Conservation (phyloP, 2,888 invertebrate genomes). For the Plagiodera versicolora region DNA sequence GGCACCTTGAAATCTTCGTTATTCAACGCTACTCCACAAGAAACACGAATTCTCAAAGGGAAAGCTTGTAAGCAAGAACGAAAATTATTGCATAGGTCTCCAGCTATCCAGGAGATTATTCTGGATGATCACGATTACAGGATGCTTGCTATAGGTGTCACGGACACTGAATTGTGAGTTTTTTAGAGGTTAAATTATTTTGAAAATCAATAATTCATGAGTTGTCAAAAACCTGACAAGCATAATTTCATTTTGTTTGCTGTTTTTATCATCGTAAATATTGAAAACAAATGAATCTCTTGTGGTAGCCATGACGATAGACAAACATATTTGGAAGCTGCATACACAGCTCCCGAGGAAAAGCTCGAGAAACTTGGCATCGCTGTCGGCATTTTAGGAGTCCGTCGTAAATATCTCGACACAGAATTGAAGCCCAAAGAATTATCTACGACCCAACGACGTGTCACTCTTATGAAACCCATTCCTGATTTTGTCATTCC, state of each 20-base stretch:
- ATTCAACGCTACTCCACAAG: conserved; percentile 50
- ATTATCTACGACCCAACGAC: conserved; percentile 39
- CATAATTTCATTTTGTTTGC: no score
- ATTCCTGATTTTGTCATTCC: conserved; percentile 46
- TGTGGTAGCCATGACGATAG: conserved; percentile 50
- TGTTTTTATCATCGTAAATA: no score
- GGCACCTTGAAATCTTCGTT: conserved; percentile 49
- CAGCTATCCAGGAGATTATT: conserved; percentile 63
- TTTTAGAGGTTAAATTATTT: no score
- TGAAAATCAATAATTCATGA: no score
- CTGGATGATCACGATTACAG: conserved; percentile 63
- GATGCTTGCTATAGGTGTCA: conserved; percentile 59
- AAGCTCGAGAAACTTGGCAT: conserved; percentile 53
- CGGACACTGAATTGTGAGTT: conserved; percentile 46
- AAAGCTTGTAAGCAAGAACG: conserved; percentile 58
- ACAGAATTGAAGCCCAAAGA: conserved; percentile 57
- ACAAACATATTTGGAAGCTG: conserved; percentile 58
- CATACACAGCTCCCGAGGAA: conserved; percentile 62
- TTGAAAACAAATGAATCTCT: no score
- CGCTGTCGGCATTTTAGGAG: conserved; percentile 64
- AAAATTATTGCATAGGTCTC: conserved; percentile 62
- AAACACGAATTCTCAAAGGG: conserved; percentile 61
- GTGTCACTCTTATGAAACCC: conserved; percentile 35
- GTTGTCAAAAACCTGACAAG: no score
- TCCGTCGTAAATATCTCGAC: conserved; percentile 60